A percentile compares a stretch with the other conserved stretches of the same genome.
phyloP scores from a whole-genome alignment of 2,113 vertebrate species.

The Romanogobio albipinnatus region DNA sequence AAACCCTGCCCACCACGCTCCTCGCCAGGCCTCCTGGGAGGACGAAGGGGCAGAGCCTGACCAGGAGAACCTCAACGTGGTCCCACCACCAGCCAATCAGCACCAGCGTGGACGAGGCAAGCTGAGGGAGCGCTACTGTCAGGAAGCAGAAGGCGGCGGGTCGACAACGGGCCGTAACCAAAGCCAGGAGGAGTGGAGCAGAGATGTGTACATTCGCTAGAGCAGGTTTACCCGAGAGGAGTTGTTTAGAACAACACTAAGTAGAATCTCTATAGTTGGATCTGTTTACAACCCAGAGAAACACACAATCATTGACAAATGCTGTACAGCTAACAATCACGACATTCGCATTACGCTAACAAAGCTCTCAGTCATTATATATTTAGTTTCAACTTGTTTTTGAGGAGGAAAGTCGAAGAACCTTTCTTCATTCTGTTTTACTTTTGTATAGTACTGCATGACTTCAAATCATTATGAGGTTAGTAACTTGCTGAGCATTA shows the following conservation, averaged over 20 bases:
- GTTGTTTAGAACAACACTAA: neutral
- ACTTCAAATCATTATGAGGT: conserved; percentile 51
- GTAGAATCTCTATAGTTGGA: conserved; percentile 63
- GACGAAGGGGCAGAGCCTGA: conserved; percentile 85
- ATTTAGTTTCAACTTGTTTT: conserved; percentile 67
- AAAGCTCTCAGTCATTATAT: conserved; percentile 56
- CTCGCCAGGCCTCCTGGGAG: conserved; percentile 84
- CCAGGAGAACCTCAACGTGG: conserved; percentile 84
- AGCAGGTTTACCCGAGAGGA: conserved; percentile 32
- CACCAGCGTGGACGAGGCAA: conserved; percentile 80
- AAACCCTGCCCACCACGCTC: conserved; percentile 74
- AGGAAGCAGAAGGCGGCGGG: conserved; percentile 77
- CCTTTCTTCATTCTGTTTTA: conserved; percentile 63
- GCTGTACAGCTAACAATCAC: conserved; percentile 52
- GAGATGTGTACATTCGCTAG: conserved; percentile 90
- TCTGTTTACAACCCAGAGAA: conserved; percentile 76
- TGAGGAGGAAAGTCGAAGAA: neutral
- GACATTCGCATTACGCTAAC: conserved; percentile 33
- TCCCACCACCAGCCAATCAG: conserved; percentile 71
- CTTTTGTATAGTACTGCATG: conserved; percentile 77
- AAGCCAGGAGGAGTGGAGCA: conserved; percentile 87
- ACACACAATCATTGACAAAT: conserved; percentile 54
- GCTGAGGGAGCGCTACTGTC: conserved; percentile 84
- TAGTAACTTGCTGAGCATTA: conserved; percentile 62
- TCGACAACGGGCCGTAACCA: conserved; percentile 80